Percentiles rank a stretch among this genome's conserved stretches.
Evolutionary conservation across 2,888 invertebrate genomes (phyloP).

Genomic region (Argyresthia albistria): DNA sequence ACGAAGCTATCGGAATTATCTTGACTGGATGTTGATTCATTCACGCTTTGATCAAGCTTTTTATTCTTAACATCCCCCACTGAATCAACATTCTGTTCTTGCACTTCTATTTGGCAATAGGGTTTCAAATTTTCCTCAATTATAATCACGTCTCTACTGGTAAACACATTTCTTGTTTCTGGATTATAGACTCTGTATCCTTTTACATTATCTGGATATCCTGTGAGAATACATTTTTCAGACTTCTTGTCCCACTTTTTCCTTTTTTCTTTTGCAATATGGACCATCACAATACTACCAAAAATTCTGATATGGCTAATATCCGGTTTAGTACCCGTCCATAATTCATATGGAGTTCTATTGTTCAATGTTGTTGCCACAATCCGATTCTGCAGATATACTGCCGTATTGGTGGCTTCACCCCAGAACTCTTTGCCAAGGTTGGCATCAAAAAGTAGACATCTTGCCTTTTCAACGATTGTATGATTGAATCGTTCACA

Average conservation of each 20-base stretch:
- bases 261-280: conserved; percentile 9
- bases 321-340: conserved; percentile 8
- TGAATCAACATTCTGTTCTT: neutral
- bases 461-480: conserved; percentile 7
- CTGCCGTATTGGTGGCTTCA: conserved; percentile 5
- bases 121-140: conserved; percentile 3
- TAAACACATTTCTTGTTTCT: conserved; percentile 5
- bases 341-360: conserved; percentile 9
- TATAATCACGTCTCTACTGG: conserved; percentile 11
- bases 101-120: neutral
- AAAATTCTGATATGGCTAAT: conserved; percentile 9
- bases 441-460: conserved; percentile 8
- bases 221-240: conserved; percentile 7
- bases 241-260: conserved; percentile 7
- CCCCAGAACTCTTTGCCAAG: conserved; percentile 4
- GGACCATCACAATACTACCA: conserved; percentile 8
- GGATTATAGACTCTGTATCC: conserved; percentile 10
- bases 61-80: neutral
- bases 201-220: conserved; percentile 10
- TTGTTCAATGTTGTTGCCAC: conserved; percentile 8
- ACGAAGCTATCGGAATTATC: neutral
- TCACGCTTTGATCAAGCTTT: neutral
- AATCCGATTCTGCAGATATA: conserved; percentile 7
- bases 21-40: neutral
- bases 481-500: conserved; percentile 6